Evolutionary conservation across 2,888 invertebrate species (phyloP).

Genomic region (Aporophyla lueneburgensis): DNA sequence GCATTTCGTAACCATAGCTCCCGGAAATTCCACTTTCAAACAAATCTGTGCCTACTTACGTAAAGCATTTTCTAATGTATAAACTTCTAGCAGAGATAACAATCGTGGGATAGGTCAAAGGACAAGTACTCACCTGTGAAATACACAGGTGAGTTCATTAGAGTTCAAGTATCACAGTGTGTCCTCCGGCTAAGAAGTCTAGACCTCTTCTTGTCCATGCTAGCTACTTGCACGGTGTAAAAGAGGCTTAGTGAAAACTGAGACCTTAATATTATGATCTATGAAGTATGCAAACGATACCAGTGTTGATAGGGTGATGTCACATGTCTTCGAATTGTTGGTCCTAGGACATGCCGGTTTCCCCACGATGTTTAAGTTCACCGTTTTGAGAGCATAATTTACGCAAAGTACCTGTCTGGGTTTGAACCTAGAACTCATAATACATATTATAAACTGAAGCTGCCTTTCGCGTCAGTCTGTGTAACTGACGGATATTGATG

Average conservation of each 20-base stretch:
- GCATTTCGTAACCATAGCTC: not conserved
- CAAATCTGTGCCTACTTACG: constrained; percentile 11
- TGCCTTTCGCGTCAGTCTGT: not conserved
- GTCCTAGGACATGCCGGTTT: too few relatives aligned
- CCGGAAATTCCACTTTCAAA: constrained; percentile 20
- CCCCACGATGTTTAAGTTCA: too few relatives aligned
- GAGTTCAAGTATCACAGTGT: constrained; percentile 18
- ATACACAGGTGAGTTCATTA: constrained; percentile 35
- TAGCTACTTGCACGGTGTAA: constrained; percentile 17
- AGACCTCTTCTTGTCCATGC: constrained; percentile 22
- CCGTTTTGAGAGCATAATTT: too few relatives aligned
- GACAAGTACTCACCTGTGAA: constrained; percentile 22
- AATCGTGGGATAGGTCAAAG: constrained; percentile 43
- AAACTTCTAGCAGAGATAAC: constrained; percentile 29
- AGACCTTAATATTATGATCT: not conserved
- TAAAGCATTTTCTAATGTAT: constrained; percentile 27
- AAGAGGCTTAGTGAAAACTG: constrained; percentile 1
- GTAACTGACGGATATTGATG: not conserved
- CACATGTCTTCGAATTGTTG: too few relatives aligned
- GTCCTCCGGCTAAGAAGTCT: constrained; percentile 20
- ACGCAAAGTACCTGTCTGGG: too few relatives aligned
- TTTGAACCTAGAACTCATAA: too few relatives aligned
- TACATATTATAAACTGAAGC: not conserved
- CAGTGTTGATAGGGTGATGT: too few relatives aligned
- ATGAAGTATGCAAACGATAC: too few relatives aligned